Conservation (phyloP, 2,888 invertebrate genomes). For the Netelia fuscicornis region DNA sequence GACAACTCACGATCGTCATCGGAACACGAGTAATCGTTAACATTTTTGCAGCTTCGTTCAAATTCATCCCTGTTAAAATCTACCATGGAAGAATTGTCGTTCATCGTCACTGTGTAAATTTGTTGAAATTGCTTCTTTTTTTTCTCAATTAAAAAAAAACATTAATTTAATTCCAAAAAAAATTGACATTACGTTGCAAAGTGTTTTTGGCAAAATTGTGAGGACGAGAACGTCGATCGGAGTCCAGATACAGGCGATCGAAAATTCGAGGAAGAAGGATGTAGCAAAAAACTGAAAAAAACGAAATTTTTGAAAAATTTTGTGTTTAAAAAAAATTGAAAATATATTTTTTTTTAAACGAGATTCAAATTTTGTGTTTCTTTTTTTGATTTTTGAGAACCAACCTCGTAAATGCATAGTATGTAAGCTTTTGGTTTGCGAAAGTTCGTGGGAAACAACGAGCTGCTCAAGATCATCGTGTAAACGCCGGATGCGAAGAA, state of each 20-base stretch:
- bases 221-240: slow-evolving; percentile 77
- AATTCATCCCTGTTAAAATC: slow-evolving; percentile 70
- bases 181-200: slow-evolving; percentile 74
- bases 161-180: not conserved
- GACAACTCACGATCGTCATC: slow-evolving; percentile 70
- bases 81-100: slow-evolving; percentile 46
- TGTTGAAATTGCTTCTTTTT: not conserved
- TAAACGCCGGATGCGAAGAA: slow-evolving; percentile 78
- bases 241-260: slow-evolving; percentile 79
- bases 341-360: not conserved
- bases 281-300: slow-evolving; percentile 76
- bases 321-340: not conserved
- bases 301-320: not conserved
- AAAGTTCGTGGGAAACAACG: slow-evolving; percentile 76
- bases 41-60: slow-evolving; percentile 65
- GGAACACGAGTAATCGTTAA: slow-evolving; percentile 66
- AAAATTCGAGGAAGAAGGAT: slow-evolving; percentile 79
- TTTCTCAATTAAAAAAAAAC: slow-evolving; percentile 14
- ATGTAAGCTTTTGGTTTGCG: slow-evolving; percentile 72
- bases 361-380: not conserved
- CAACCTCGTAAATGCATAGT: slow-evolving; percentile 77
- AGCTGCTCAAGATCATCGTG: slow-evolving; percentile 71
- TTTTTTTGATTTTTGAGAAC: slow-evolving; percentile 10
- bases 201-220: slow-evolving; percentile 72
- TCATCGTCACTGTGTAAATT: not conserved